Conservation (phyloP, 2,797 vertebrate species). For the Gallinago stenura region DNA sequence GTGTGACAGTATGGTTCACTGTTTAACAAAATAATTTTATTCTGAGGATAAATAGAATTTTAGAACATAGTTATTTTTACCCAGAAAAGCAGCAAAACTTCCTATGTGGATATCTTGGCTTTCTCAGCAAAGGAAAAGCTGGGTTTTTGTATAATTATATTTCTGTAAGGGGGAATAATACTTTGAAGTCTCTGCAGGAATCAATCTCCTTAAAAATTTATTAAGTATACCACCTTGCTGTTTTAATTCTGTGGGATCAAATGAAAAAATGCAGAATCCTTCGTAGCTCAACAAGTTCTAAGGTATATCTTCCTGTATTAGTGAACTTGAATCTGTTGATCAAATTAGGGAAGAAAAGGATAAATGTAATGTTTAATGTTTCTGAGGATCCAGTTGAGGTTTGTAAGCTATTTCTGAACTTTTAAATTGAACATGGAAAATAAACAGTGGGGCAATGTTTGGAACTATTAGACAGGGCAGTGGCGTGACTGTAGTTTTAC, state of each 20-base stretch:
- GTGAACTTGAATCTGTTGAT: neutral
- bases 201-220: slow-evolving; percentile 50
- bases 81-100: neutral
- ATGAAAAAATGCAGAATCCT: slow-evolving; percentile 17
- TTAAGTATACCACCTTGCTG: slow-evolving; percentile 27
- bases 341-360: neutral
- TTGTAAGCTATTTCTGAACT: neutral
- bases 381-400: neutral
- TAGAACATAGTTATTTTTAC: neutral
- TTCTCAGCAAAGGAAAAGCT: neutral
- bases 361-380: neutral
- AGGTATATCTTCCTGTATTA: neutral
- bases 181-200: slow-evolving; percentile 51
- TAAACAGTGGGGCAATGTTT: neutral
- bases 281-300: slow-evolving; percentile 10
- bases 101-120: neutral
- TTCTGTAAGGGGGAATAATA: neutral
- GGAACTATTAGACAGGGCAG: neutral
- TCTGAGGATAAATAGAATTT: neutral
- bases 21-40: neutral
- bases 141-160: neutral
- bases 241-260: slow-evolving; percentile 51
- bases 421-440: neutral
- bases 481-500: neutral
- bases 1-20: neutral